phyloP scores from a whole-genome alignment of 2,113 vertebrate species.

The Oryctolagus cuniculus region mOryCun1.1 NC_091442.1:112271501-112272000 shows the following conservation, averaged over 20 bases:
- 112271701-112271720: neutral
- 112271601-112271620: neutral
- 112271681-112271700: neutral
- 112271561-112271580: neutral
- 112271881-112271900: neutral
- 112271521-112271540: neutral
- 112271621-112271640: neutral
- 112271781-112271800: neutral
- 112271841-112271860: neutral
- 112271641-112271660: accelerated
- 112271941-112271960: neutral
- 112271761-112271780: neutral
- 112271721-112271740: neutral
- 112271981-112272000: neutral
- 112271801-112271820: neutral
- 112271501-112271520: neutral
- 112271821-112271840: neutral
- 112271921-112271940: neutral
- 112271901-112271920: neutral
- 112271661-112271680: neutral
- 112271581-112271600: neutral
- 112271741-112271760: neutral
- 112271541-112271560: neutral
- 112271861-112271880: neutral
- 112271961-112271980: neutral